phyloP scores from a whole-genome alignment of 2,797 vertebrate species.

The Gila robusta region DNA sequence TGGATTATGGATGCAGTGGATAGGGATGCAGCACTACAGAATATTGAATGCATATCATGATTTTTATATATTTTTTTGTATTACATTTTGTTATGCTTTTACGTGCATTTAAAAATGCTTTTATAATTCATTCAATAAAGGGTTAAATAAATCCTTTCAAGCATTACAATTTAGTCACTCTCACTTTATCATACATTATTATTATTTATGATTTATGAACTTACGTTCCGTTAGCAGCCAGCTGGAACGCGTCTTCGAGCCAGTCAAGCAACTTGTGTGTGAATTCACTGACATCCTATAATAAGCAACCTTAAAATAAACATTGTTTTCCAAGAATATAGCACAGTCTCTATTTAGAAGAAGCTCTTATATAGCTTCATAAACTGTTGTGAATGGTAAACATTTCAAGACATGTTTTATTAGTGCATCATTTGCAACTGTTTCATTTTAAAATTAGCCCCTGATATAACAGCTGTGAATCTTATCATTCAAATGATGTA shows the following conservation, averaged over 20 bases:
- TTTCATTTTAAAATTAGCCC: constrained; percentile 11
- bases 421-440: constrained; percentile 7
- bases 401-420: constrained; percentile 4
- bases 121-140: background rate
- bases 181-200: background rate
- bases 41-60: background rate
- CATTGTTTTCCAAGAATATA: constrained; percentile 17
- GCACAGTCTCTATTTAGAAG: constrained; percentile 23
- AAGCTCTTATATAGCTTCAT: constrained; percentile 38
- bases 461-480: constrained; percentile 18
- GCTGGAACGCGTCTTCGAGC: constrained; percentile 95
- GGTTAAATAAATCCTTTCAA: background rate
- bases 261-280: constrained; percentile 98
- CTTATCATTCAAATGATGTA: constrained; percentile 66
- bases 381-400: constrained; percentile 14
- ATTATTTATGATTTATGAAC: constrained; percentile 61
- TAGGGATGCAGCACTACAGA: background rate
- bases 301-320: constrained; percentile 64
- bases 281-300: constrained; percentile 98
- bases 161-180: background rate
- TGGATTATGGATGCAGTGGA: background rate
- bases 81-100: background rate
- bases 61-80: background rate
- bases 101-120: background rate
- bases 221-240: constrained; percentile 88